These are phyloP conservation scores for Spicauda simplicius DNA, from an alignment of 2,888 invertebrate species.

Conservation along the genomic window DNA sequence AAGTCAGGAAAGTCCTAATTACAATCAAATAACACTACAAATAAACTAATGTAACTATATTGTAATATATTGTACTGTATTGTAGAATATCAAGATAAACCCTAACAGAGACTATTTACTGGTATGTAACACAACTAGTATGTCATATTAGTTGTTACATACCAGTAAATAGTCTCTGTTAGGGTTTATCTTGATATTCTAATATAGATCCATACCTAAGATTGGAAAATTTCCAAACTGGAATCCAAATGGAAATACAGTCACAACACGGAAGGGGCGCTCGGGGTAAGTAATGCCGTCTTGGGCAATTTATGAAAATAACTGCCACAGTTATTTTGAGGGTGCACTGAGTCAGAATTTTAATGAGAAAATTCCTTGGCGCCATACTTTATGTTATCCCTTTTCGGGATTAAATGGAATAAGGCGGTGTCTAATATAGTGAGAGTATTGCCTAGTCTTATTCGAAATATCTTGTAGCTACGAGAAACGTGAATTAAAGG, in stretches of 20 bases:
- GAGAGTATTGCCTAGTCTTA: background rate
- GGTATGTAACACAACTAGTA: too few species aligned
- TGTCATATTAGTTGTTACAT: too few species aligned
- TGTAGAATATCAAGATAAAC: too few species aligned
- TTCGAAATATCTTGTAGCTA: background rate
- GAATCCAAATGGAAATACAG: background rate
- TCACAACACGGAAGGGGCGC: background rate
- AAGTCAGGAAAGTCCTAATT: too few species aligned
- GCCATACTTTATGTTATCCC: slow-evolving; percentile 18
- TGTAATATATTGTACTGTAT: too few species aligned
- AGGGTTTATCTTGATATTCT: too few species aligned
- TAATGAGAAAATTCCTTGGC: slow-evolving; percentile 27
- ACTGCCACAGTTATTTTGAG: slow-evolving; percentile 18
- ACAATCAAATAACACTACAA: too few species aligned
- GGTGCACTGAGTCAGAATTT: slow-evolving; percentile 24
- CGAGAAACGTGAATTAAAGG: background rate
- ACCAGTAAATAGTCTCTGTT: too few species aligned
- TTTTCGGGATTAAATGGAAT: slow-evolving; percentile 14
- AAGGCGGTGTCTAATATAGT: slow-evolving; percentile 2
- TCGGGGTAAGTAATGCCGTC: slow-evolving; percentile 20
- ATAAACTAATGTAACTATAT: too few species aligned
- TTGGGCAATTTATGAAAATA: slow-evolving; percentile 31
- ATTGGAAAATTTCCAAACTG: too few species aligned
- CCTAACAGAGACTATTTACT: too few species aligned
- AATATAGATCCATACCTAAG: too few species aligned